Conservation (phyloP, 2,113 vertebrate species). For the Sisor rabdophorus region DNA sequence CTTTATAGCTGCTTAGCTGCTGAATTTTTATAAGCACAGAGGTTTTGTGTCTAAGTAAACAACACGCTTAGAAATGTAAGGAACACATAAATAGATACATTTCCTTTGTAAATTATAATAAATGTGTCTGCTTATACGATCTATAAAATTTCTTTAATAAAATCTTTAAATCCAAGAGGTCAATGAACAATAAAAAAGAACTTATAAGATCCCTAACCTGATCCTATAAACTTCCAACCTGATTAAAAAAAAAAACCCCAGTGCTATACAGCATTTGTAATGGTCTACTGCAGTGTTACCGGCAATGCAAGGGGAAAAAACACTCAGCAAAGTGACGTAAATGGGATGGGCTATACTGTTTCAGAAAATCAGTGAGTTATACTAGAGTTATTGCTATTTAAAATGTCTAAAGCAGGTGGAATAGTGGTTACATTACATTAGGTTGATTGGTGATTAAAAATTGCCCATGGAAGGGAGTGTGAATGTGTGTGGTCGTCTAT, state of each 20-base stretch:
- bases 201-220: no score
- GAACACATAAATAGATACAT: neutral
- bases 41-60: neutral
- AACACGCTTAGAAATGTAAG: neutral
- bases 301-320: neutral
- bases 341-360: neutral
- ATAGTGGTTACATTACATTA: no score
- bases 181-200: neutral
- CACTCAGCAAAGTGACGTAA: neutral
- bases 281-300: neutral
- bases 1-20: neutral
- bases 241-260: neutral
- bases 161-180: neutral
- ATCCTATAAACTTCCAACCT: neutral
- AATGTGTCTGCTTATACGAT: neutral
- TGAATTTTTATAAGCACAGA: slow-evolving; percentile 20
- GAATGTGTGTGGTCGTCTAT: no score
- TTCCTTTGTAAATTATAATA: neutral
- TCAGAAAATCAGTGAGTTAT: neutral
- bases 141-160: neutral
- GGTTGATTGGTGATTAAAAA: no score
- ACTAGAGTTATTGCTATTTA: no score
- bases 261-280: neutral
- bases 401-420: neutral
- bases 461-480: no score